Evolutionary conservation across 37 sponge, comb jelly and placozoan species (phyloP).

Genomic region (Halichondria panicea): DNA sequence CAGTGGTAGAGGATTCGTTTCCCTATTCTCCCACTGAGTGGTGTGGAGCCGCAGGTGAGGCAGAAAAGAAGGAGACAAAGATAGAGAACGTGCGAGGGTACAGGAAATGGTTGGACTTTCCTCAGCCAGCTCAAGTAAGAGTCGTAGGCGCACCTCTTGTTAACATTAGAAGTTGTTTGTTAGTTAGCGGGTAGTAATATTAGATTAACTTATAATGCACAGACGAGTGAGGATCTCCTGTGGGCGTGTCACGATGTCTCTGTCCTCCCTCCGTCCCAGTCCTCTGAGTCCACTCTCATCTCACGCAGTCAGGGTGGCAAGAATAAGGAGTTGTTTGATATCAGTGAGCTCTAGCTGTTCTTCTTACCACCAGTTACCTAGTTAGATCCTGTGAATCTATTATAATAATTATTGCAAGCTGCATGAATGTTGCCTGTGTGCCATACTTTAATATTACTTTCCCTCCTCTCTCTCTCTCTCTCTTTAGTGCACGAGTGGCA

Average conservation of each 20-base stretch:
- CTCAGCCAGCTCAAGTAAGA: conserved; percentile 51
- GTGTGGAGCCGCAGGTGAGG: conserved; percentile 20
- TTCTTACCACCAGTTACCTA: not conserved
- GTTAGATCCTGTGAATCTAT: not conserved
- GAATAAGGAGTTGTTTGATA: conserved; percentile 14
- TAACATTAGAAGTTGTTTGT: not conserved
- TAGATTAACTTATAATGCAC: not conserved
- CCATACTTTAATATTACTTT: no score
- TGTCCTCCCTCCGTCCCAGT: not conserved
- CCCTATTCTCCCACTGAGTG: conserved; percentile 43
- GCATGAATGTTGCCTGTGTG: not conserved
- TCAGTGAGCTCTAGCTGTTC: conserved; percentile 19
- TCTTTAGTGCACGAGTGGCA: conserved; percentile 62
- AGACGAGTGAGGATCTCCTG: conserved; percentile 24
- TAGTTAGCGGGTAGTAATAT: not conserved
- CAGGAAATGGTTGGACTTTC: conserved; percentile 59
- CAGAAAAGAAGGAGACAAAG: not conserved
- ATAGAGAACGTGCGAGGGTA: conserved; percentile 8
- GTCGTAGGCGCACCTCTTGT: not conserved
- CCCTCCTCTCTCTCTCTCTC: no score
- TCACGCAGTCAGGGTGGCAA: not conserved
- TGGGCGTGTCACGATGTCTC: conserved; percentile 15
- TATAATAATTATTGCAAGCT: not conserved
- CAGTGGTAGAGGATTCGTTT: conserved; percentile 40
- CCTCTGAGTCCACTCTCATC: not conserved